Evolutionary conservation across 1,140 invertebrate genomes (phyloP), one percentile per base, ranked within the genome.

Genomic region (Adelges cooleyi): DNA sequence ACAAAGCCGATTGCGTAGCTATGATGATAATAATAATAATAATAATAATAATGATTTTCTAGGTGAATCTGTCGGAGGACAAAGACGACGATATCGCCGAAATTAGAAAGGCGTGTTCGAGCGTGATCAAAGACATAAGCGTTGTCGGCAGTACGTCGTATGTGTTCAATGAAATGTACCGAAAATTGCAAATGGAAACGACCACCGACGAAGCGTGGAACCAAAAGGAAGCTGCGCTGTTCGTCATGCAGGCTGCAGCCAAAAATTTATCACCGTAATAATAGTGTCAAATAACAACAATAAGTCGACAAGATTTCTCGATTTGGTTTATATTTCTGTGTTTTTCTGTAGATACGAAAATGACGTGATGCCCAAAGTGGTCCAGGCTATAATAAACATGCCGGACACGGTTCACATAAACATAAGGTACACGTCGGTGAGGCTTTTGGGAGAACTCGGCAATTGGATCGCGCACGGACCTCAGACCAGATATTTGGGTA

Each of bases 261-360:
- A 95, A 93, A 78, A 95, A 95, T 77, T 89, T 98, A 73, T 74
- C 95, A 70, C 92, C 92, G 93, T 97, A 79, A 86, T 90, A 86
- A 65, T 36, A 25, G 9, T 17, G n/a, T 3, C 22, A 18, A 38
- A n/a, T 20, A 17, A n/a, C n/a, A n/a, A n/a, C n/a, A n/a, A n/a
- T n/a, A n/a, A n/a, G n/a, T n/a, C n/a, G n/a, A n/a, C n/a, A n/a
- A n/a, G n/a, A n/a, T n/a, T n/a, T n/a, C n/a, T n/a, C n/a, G n/a
- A n/a, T n/a, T n/a, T n/a, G n/a, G n/a, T n/a, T n/a, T n/a, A n/a
- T n/a, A n/a, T n/a, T 59, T 54, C 13, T 27, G 10, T 54, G 15
- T 54, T 23, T 50, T 20, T 9, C 9, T 52, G 69, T 75, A 96
- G 92, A 27, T 86, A 90, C 68, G 93, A 97, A 74, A 91, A 89